These are phyloP conservation scores for Apteryx owenii DNA, from an alignment of 2,113 vertebrate genomes.

Conservation along the genomic window DNA sequence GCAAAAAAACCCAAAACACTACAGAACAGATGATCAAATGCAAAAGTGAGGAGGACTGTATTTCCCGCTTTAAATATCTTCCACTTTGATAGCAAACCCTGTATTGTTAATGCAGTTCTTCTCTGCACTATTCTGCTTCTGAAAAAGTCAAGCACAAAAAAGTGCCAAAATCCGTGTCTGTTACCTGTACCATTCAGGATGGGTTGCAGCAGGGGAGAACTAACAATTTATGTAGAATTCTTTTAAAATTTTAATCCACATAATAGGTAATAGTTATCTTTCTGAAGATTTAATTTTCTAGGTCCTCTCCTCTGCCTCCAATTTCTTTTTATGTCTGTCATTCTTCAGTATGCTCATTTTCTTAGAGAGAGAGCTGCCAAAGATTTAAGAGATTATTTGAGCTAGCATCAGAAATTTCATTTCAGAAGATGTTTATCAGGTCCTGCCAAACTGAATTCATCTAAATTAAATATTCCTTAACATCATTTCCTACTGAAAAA, in stretches of 20 bases:
- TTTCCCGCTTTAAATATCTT: background rate
- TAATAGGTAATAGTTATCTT: background rate
- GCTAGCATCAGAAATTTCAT: background rate
- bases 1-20: background rate
- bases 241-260: background rate
- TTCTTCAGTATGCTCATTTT: background rate
- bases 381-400: background rate
- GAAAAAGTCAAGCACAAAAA: background rate
- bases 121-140: background rate
- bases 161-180: rapidly evolving
- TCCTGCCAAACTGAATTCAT: background rate
- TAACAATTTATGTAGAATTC: background rate
- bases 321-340: background rate
- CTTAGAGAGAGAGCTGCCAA: background rate
- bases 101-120: background rate
- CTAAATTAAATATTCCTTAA: background rate
- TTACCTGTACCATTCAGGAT: background rate
- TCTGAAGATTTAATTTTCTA: background rate
- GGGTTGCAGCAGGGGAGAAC: background rate
- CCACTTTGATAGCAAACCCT: background rate
- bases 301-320: background rate
- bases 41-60: background rate
- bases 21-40: background rate
- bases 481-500: background rate
- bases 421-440: background rate